Conservation (phyloP, 2,888 invertebrate species). For the Lucinisca nassula region DNA sequence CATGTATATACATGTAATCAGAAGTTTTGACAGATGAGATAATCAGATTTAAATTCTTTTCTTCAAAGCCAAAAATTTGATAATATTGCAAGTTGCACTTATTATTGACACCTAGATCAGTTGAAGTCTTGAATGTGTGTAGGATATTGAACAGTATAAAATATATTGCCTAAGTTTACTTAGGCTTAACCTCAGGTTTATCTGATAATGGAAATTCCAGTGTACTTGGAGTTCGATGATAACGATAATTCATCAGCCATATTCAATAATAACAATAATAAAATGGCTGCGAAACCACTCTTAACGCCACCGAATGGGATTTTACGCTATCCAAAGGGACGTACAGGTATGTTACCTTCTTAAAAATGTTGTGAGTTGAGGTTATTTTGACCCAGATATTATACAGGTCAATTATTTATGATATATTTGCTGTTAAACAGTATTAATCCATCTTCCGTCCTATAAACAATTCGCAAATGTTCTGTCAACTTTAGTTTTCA, state of each 20-base stretch:
- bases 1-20: no score
- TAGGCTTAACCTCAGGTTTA: background rate
- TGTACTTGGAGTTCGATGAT: conserved; percentile 61
- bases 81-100: no score
- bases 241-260: conserved; percentile 19
- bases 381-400: background rate
- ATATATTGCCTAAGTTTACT: background rate
- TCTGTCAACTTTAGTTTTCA: no score
- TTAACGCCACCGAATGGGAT: conserved; percentile 3
- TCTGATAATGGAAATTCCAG: conserved; percentile 58
- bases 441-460: no score
- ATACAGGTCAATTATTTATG: background rate
- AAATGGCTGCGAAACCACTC: conserved; percentile 54
- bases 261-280: conserved; percentile 54
- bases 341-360: background rate
- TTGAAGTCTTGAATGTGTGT: no score
- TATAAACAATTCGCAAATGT: no score
- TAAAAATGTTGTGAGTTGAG: background rate
- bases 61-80: no score
- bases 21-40: no score
- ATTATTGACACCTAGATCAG: no score
- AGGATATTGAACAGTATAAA: no score
- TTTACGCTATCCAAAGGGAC: background rate
- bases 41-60: no score
- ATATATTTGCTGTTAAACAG: no score